Conservation (phyloP, 2,113 vertebrate species). For the Chinchilla lanigera region DNA sequence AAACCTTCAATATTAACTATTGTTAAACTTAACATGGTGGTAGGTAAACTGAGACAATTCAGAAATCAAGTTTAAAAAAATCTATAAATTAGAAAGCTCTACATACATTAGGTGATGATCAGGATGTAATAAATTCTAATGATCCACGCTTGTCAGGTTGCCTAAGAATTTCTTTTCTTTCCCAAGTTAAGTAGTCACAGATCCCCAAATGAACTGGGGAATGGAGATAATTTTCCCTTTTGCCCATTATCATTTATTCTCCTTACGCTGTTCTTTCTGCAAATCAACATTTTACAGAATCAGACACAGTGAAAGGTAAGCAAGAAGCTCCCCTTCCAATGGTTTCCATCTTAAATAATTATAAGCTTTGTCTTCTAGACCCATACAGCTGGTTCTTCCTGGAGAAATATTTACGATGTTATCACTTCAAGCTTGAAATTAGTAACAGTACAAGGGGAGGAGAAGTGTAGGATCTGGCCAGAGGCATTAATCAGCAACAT, state of each 20-base stretch:
- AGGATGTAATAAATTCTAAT: background rate
- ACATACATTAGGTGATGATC: background rate
- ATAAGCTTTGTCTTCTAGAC: background rate
- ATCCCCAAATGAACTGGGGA: background rate
- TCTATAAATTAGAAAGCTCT: background rate
- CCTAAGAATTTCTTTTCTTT: background rate
- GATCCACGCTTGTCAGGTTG: background rate
- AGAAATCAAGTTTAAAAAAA: conserved; percentile 39
- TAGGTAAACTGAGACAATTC: background rate
- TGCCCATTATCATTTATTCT: background rate
- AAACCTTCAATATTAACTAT: background rate
- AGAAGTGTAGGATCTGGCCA: background rate
- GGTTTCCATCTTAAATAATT: conserved; percentile 46
- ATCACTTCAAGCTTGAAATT: conserved; percentile 64
- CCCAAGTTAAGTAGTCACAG: background rate
- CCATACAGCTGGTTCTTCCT: background rate
- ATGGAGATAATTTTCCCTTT: background rate
- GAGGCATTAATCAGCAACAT: background rate
- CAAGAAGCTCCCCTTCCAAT: background rate
- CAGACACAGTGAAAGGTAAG: conserved; percentile 35
- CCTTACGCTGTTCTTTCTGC: conserved; percentile 78
- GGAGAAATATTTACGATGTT: conserved; percentile 50
- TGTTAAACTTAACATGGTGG: background rate
- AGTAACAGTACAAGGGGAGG: background rate
- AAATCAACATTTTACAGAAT: conserved; percentile 79